Evolutionary conservation across 2,113 vertebrate genomes (phyloP), one percentile per base, ranked within the genome.

Genomic region (Cyprinus carpio): DNA sequence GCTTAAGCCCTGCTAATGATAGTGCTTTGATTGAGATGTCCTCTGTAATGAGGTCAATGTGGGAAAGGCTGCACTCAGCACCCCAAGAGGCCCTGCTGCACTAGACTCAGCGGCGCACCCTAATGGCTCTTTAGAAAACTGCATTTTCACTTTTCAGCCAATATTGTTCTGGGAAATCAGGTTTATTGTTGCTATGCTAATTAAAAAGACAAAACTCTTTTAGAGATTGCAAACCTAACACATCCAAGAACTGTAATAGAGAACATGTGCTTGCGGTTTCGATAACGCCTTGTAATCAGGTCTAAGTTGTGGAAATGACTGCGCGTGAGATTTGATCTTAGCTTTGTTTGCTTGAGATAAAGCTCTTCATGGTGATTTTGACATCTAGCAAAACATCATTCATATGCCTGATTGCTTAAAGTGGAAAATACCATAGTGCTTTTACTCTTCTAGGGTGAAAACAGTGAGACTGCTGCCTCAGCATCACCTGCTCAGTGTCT

Each of bases 41-140:
- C 84, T 81, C 64, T 84, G 76, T 82, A 87, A 88, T 84, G 83
- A 87, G 89, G 83, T 90, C 85, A 85, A 51, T 84, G 80, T 4
- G 2, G 31, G 40, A 83, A 46, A 18, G n/a, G 65, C 85, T 81
- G 75, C 65, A 72, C 34, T 84, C 79, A 37, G 75, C 49, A 65
- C 69, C 75, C 69, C 27, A 25, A 62, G 29, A 74, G 49, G 10
- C 81, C 46, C 58, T 18, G 18, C 4, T 1, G 1, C 56, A 20
- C 15, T 60, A 43, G 31, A 43, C 83, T 78, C 82, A 65, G 46
- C 43, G 11, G 49, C 71, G 67, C 90, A 83, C 82, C 80, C 90
- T 90, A 60, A 77, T 88, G 89, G 82, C 13, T 0, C 10, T 23
- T 71, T n/a, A 40, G 67, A 23, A 40, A 71, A 23, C 18, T 0